A percentile compares a stretch with the other conserved stretches of the same genome.
Evolutionary conservation across 2,888 invertebrate genomes (phyloP).

Genomic region (Athalia cordata): DNA sequence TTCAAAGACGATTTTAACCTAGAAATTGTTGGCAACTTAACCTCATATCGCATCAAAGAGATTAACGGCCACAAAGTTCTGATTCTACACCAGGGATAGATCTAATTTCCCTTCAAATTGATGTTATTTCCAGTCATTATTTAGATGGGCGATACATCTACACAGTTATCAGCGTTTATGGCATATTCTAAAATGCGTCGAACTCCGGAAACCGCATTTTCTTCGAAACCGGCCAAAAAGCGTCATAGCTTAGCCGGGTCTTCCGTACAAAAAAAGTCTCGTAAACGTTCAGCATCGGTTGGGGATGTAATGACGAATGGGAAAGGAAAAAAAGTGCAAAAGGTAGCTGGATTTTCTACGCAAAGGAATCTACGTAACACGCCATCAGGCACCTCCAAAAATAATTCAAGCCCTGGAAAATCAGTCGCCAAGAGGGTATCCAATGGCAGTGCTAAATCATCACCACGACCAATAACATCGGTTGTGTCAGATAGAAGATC

Average conservation of each 20-base stretch:
- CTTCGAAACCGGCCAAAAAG: slow-evolving; percentile 46
- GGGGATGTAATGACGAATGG: slow-evolving; percentile 43
- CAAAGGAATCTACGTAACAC: not conserved
- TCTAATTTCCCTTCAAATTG: not conserved
- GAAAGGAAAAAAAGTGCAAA: slow-evolving; percentile 36
- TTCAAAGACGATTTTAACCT: too few relatives aligned
- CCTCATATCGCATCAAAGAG: too few relatives aligned
- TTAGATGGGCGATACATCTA: slow-evolving; percentile 46
- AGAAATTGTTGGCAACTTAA: too few relatives aligned
- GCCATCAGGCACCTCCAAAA: not conserved
- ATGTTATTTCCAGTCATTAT: not conserved
- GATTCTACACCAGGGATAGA: not conserved
- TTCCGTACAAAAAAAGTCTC: slow-evolving; percentile 43
- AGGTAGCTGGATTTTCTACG: not conserved
- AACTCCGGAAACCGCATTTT: slow-evolving; percentile 39
- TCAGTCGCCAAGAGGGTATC: slow-evolving; percentile 3
- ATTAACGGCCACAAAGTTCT: too few relatives aligned
- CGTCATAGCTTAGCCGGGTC: slow-evolving; percentile 16
- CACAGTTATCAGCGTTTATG: slow-evolving; percentile 59
- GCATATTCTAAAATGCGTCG: slow-evolving; percentile 56
- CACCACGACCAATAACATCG: slow-evolving; percentile 13
- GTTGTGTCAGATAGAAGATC: slow-evolving; percentile 17
- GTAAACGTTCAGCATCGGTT: slow-evolving; percentile 38
- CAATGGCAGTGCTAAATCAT: slow-evolving; percentile 3
- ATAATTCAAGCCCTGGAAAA: not conserved